Conservation (phyloP, 2,797 vertebrate genomes). For the Carapus acus region DNA sequence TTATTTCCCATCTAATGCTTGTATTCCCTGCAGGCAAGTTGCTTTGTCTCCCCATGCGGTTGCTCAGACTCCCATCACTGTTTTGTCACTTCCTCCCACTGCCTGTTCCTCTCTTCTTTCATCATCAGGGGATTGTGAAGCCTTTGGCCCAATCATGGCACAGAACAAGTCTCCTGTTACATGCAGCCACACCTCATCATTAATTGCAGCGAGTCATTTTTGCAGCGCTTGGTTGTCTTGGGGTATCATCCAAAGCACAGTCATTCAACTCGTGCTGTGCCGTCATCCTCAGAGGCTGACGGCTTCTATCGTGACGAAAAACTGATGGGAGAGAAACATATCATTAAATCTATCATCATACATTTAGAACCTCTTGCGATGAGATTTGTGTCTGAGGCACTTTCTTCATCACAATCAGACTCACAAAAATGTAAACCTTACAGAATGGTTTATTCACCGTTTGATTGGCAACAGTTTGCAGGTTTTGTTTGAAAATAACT, state of each 20-base stretch:
- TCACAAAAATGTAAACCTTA: too few relatives aligned
- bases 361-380: too few relatives aligned
- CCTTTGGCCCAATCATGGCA: conserved; percentile 17
- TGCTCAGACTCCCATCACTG: neutral
- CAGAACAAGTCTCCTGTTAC: conserved; percentile 29
- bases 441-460: too few relatives aligned
- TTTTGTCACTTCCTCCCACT: neutral
- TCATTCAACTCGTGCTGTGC: conserved; percentile 29
- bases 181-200: conserved; percentile 22
- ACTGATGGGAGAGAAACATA: conserved; percentile 61
- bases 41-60: neutral
- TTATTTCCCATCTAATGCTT: conserved; percentile 42
- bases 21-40: conserved; percentile 23
- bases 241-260: conserved; percentile 37
- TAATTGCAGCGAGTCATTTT: conserved; percentile 18
- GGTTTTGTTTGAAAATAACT: too few relatives aligned
- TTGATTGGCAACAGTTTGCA: too few relatives aligned
- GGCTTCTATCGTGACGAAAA: conserved; percentile 40
- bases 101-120: conserved; percentile 2
- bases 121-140: conserved; percentile 11
- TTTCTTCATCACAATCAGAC: too few relatives aligned
- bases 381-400: too few relatives aligned
- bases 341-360: conserved; percentile 52
- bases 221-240: conserved; percentile 28
- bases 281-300: conserved; percentile 28